Base-by-base conservation (phyloP, 2,113 vertebrate genomes). In the zebrafish (Danio rerio) region DNA sequence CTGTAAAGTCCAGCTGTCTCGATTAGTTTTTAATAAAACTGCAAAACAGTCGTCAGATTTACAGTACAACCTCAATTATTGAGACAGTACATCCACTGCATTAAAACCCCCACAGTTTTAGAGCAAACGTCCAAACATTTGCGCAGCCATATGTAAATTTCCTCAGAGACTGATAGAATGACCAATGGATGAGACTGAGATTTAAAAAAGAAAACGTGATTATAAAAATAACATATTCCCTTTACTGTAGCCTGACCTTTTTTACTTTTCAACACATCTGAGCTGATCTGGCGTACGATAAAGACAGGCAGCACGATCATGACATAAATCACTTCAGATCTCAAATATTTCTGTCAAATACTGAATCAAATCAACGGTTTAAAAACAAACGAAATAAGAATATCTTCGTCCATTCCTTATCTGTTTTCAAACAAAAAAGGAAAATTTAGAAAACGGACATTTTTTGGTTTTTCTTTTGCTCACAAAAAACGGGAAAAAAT, bases 341-440 rank as follows among this genome's bases (percentile, higher is more conserved):
- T 72, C 42, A 50, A 58, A 56, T 81, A 61, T 59, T 81, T 74
- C 55, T 9, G 6, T 18, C 73, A 53, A 15, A 80, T 84, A 68
- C 21, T 72, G 76, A 91, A 84, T 83, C 53, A 63, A 80, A 80
- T 68, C 58, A 73, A 79, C 83, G 20, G n/a, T 70, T 90, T 86
- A 92, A 94, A 94, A 93, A 94, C 94, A 94, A 87, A 90, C 94
- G 31, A 31, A 31, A 31, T 31, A 1, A 31, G 31, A 3, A 3
- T 31, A 31, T 31, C 31, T 31, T 2, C 31, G 31, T 31, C 31
- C 3, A 31, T 31, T 31, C 3, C 31, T 2, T 31, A 31, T 31
- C 31, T 3, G 31, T 31, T 31, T 31, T 31, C 31, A 31, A 31
- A 31, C 1, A 31, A 31, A 31, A 31, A 31, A 31, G 31, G 31